Conservation (phyloP, 2,113 vertebrate species). For the Astur gentilis region DNA sequence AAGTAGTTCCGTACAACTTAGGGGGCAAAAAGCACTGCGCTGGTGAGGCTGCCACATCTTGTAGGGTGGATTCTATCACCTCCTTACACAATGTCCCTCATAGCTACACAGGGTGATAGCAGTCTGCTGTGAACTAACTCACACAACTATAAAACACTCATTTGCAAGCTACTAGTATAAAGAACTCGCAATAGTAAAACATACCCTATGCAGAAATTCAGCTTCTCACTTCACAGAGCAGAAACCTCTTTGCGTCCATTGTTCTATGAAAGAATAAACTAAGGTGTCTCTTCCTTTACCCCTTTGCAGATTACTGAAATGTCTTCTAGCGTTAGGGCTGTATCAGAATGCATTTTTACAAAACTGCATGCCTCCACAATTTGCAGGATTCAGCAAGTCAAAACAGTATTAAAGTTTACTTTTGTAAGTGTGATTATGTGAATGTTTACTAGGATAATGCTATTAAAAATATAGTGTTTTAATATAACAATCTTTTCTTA, state of each 20-base stretch:
- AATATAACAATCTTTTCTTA: neutral
- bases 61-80: neutral
- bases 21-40: neutral
- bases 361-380: neutral
- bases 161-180: neutral
- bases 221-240: neutral
- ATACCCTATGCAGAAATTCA: neutral
- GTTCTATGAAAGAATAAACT: neutral
- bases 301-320: neutral
- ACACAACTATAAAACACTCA: neutral
- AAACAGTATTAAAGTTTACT: neutral
- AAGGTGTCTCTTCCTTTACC: neutral
- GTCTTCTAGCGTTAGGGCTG: neutral
- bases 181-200: neutral
- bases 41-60: neutral
- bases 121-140: neutral
- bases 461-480: neutral
- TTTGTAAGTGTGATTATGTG: neutral
- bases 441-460: neutral
- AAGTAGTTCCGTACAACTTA: neutral
- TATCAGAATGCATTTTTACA: neutral
- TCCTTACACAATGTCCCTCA: neutral
- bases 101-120: neutral
- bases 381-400: neutral
- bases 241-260: neutral